Base-by-base conservation (phyloP, 1,140 invertebrate species). In the Drosophila chauvacae region DNA sequence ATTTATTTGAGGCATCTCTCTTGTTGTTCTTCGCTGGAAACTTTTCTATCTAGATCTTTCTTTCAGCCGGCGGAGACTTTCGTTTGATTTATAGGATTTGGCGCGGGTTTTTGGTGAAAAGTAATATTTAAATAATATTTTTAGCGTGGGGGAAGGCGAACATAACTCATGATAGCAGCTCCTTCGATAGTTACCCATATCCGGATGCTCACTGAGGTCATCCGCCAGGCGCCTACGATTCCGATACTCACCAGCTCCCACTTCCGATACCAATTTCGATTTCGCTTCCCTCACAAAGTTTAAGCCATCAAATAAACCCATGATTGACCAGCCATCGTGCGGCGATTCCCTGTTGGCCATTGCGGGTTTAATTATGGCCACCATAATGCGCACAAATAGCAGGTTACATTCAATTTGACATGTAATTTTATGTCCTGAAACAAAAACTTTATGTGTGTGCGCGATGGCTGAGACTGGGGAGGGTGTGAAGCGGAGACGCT, bases 321-420 rank as follows among this genome's bases (percentile, higher is more conserved):
- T 90, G 84, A 87, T 87, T 87, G 84, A 87, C 83, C 82, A 86
- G 69, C 77, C 82, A 82, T 86, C 83, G 63, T 66, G 73, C 66
- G 80, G 72, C 79, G 76, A 62, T 76, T 77, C 53, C 42, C 44
- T 42, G 28, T 30, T 26, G 50, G 50, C 42, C 39, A 50, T 62
- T 57, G 50, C 35, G 69, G 72, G 84, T 78, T 87, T 87, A 87
- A 87, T 87, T 90, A 84, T 87, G 77, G 77, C 80, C 68, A 69
- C 59, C 69, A 80, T 84, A 87, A 87, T 90, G 80, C 73, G 85
- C 80, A 78, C 84, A 88, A 87, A 84, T 87, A 84, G 85, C 84
- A 87, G 85, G 85, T 87, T 87, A 90, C 85, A 87, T 84, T 87
- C 84, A 87, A 87, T 87, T 87, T 87, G 84, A 87, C 84, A 87